phyloP scores from a whole-genome alignment of 30 jellyfish, hydroid and myxozoan species.

The Morbakka virulenta region DNA sequence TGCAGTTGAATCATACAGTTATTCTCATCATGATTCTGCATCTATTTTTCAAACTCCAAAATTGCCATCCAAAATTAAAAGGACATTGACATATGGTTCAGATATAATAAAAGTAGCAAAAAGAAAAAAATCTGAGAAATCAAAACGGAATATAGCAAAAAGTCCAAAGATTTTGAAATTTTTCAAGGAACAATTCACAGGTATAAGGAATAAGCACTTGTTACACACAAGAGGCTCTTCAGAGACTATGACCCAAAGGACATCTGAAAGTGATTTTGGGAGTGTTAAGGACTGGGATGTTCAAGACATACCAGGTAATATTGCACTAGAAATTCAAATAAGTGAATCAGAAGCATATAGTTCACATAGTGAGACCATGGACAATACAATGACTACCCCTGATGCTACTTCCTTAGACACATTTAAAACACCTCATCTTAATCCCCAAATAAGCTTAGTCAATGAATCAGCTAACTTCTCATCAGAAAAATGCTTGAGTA shows the following conservation, averaged over 20 bases:
- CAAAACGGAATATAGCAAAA: background rate
- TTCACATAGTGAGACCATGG: background rate
- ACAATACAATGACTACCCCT: background rate
- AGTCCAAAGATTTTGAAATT: background rate
- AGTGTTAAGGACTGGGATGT: background rate
- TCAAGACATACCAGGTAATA: background rate
- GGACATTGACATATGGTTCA: too few relatives aligned
- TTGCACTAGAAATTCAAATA: too few relatives aligned
- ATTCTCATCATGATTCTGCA: background rate
- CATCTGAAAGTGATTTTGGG: background rate
- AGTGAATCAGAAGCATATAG: background rate
- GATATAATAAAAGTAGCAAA: background rate
- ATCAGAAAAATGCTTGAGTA: background rate
- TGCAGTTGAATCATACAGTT: conserved; percentile 62
- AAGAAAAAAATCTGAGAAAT: background rate
- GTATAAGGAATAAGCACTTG: background rate
- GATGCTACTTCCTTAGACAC: background rate
- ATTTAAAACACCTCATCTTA: background rate
- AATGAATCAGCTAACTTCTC: background rate
- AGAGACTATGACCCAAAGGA: background rate
- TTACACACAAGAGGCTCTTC: background rate
- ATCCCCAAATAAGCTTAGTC: background rate
- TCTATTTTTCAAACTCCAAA: background rate
- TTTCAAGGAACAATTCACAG: background rate
- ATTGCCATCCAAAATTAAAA: background rate